These are phyloP conservation scores for Eupithecia abbreviata DNA, from an alignment of 2,888 invertebrate genomes.

Conservation along the genomic window DNA sequence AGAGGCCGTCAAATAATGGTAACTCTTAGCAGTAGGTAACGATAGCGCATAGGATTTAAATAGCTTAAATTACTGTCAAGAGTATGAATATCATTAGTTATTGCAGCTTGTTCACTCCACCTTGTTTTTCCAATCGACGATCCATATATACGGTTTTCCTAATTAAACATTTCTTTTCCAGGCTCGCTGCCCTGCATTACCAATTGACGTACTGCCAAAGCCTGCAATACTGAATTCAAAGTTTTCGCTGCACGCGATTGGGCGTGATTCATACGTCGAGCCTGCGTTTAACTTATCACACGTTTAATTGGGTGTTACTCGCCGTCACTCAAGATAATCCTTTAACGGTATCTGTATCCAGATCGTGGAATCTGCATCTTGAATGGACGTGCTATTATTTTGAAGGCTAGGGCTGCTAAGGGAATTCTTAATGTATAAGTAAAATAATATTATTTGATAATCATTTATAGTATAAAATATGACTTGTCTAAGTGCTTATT, in stretches of 20 bases:
- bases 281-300: slow-evolving; percentile 61
- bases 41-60: neutral
- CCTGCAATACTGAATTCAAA: slow-evolving; percentile 43
- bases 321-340: slow-evolving; percentile 74
- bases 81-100: neutral
- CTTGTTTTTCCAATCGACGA: neutral
- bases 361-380: slow-evolving; percentile 71
- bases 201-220: slow-evolving; percentile 16
- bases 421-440: neutral
- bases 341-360: slow-evolving; percentile 66
- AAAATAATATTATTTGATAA: too few relatives aligned
- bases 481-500: too few relatives aligned
- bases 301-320: slow-evolving; percentile 73
- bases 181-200: neutral
- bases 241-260: slow-evolving; percentile 47
- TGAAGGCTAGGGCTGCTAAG: slow-evolving; percentile 39
- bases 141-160: neutral
- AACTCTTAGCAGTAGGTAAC: neutral
- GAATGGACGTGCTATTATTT: slow-evolving; percentile 55
- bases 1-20: neutral
- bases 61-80: neutral
- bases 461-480: too few relatives aligned
- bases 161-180: neutral
- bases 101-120: neutral
- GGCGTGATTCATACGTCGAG: slow-evolving; percentile 60